Percentiles rank a stretch among this genome's conserved stretches.
These are phyloP conservation scores for Heliothis virescens DNA, from an alignment of 1,140 invertebrate genomes.

Conservation along the genomic window DNA sequence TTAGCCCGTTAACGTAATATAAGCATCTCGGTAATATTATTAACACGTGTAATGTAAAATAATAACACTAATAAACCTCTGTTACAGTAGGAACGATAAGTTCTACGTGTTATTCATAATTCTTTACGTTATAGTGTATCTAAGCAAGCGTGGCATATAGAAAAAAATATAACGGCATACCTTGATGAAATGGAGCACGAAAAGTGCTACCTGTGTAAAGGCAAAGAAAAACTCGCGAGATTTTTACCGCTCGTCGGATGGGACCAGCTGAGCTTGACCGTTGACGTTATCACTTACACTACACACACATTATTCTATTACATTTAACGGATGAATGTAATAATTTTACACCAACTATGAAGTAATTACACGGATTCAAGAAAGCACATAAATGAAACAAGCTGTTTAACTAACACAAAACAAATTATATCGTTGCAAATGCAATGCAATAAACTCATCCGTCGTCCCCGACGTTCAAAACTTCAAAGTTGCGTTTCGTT, in stretches of 20 bases:
- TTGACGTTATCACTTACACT: constrained; percentile 78
- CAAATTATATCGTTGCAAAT: constrained; percentile 36
- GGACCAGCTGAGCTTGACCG: constrained; percentile 83
- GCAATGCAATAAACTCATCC: constrained; percentile 50
- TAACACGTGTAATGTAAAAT: constrained; percentile 42
- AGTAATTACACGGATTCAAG: constrained; percentile 7
- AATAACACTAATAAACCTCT: constrained; percentile 26
- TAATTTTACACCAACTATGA: constrained; percentile 17
- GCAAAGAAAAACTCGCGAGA: constrained; percentile 80
- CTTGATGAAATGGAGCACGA: constrained; percentile 81
- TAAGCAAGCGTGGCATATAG: constrained; percentile 51
- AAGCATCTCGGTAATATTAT: constrained; percentile 25
- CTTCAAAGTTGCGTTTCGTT: constrained; percentile 58
- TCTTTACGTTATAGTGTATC: constrained; percentile 34
- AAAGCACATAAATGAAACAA: constrained; percentile 41
- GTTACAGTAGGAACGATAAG: constrained; percentile 7
- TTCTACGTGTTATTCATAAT: constrained; percentile 40
- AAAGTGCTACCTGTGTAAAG: constrained; percentile 76
- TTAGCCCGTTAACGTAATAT: neutral
- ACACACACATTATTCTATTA: constrained; percentile 51
- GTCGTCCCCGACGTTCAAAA: constrained; percentile 58
- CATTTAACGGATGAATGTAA: constrained; percentile 21
- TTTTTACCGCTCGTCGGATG: constrained; percentile 81
- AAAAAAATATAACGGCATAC: constrained; percentile 80
- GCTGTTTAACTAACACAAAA: constrained; percentile 32